These are phyloP conservation scores for Cremastinae sp. DNA, from an alignment of 2,888 invertebrate species.

Conservation along the genomic window DNA sequence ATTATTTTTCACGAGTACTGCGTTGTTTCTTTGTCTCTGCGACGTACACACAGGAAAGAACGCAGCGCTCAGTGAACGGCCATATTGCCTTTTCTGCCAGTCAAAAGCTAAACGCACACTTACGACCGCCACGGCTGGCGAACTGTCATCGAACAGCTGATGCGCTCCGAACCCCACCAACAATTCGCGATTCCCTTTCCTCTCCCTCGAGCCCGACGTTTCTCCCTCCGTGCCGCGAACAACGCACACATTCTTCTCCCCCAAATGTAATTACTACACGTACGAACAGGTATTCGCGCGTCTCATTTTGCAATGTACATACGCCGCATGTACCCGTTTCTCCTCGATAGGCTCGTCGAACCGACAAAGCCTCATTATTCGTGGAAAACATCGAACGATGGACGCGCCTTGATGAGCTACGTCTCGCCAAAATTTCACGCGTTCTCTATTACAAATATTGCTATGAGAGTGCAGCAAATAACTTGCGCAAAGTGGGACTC, in stretches of 20 bases:
- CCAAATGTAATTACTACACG: neutral
- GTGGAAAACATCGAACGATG: too few relatives aligned
- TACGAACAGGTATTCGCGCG: neutral
- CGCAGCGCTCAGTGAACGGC: conserved; percentile 77
- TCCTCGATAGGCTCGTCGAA: too few relatives aligned
- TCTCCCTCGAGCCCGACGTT: neutral
- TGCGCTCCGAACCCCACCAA: conserved; percentile 63
- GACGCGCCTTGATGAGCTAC: too few relatives aligned
- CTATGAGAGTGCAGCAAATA: too few relatives aligned
- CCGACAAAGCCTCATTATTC: too few relatives aligned
- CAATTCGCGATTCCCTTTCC: conserved; percentile 1
- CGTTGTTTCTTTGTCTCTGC: conserved; percentile 77
- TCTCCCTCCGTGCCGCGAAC: conserved; percentile 15
- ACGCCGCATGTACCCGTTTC: too few relatives aligned
- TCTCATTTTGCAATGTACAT: conserved; percentile 16
- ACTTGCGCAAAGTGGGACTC: neutral
- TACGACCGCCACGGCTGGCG: conserved; percentile 70
- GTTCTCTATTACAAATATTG: too few relatives aligned
- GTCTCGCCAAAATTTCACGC: too few relatives aligned
- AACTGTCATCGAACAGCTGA: conserved; percentile 80
- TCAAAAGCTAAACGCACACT: conserved; percentile 57
- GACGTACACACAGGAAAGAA: conserved; percentile 68
- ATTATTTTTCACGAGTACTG: conserved; percentile 72
- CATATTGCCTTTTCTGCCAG: conserved; percentile 78
- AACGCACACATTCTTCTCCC: neutral